Percentiles rank a stretch among this genome's conserved stretches.
Evolutionary conservation across 2,888 invertebrate species (phyloP).

Genomic region (Epirrita christyi): DNA sequence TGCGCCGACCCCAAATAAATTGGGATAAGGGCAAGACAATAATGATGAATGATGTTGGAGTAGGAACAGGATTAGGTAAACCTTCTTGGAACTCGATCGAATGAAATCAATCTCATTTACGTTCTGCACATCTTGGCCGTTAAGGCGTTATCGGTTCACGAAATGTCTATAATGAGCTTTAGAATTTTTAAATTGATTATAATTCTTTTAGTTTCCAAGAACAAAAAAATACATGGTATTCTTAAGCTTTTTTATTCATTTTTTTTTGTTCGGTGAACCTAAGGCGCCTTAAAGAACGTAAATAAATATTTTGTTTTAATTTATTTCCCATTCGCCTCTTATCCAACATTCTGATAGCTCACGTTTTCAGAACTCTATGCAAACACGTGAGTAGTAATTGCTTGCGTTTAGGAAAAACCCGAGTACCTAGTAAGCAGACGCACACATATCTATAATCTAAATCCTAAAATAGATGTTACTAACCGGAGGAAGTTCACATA

Average conservation of each 20-base stretch:
- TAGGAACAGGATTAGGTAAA: no score
- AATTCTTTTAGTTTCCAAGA: no score
- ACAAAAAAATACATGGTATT: no score
- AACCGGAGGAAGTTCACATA: slow-evolving; percentile 7
- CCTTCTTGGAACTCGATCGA: no score
- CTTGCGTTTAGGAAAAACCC: slow-evolving; percentile 21
- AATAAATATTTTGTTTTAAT: slow-evolving; percentile 21
- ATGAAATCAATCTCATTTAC: no score
- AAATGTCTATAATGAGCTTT: no score
- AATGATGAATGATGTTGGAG: no score
- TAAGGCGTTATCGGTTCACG: no score
- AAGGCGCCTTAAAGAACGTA: slow-evolving; percentile 9
- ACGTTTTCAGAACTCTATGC: slow-evolving; percentile 25
- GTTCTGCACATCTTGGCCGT: no score
- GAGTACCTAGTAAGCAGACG: background rate
- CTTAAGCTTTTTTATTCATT: background rate
- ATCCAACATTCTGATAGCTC: slow-evolving; percentile 32
- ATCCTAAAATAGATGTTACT: slow-evolving; percentile 23
- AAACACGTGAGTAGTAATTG: slow-evolving; percentile 28
- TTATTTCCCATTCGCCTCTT: slow-evolving; percentile 23
- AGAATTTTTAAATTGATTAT: no score
- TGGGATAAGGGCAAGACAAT: no score
- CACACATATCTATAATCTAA: slow-evolving; percentile 12
- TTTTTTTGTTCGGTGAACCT: background rate
- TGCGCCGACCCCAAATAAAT: no score